Base-by-base conservation (phyloP, 2,888 invertebrate species). In the Athripsodes cinereus region DNA sequence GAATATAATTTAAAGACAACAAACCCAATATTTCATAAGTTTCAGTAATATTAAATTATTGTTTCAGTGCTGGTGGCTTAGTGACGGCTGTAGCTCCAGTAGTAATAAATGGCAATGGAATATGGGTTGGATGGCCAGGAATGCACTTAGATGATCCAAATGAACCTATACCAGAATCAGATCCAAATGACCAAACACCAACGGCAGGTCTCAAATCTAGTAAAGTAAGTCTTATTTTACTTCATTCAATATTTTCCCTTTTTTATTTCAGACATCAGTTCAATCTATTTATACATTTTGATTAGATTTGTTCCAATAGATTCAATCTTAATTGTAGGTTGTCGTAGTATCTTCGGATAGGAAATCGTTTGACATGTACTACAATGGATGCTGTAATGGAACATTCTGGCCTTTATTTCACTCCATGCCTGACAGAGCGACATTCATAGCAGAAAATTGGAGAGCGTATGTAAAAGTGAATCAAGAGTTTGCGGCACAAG, bases 101-200 rank as follows among this genome's bases (percentile, higher is more conserved):
- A 10, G 92, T 93, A 5, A 89, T 92, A 64, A 85, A 87, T 62
- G 86, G 92, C 53, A 82, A 83, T 66, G 93, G 93, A 47, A 80
- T 92, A 57, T 94, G 93, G 93, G 91, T 94, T 40, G 93, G 93
- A 65, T 94, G 93, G 93, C 88, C 93, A 0, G 93, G 93, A 11
- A 83, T 92, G 64, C 90, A 92, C 70, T 78, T 91, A 66, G 84
- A 87, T 22, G 84, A 92, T 69, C 84, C 84, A 5, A 80, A 85
- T 63, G 89, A 90, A 69, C 81, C 82, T 53, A 92, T 93, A 67
- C 93, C 93, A 0, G 92, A 92, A 72, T 90, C 92, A 1, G 86
- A 91, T 72, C 92, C 92, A 0, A 83, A 83, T 48, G 92, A 93
- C 74, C 87, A 86, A 64, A 88, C 92, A 1, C 92, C 92, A 6